Base-by-base conservation (phyloP, 37 sponge, comb jelly and placozoan genomes). In the Chondrilla cf. caribensis region DNA sequence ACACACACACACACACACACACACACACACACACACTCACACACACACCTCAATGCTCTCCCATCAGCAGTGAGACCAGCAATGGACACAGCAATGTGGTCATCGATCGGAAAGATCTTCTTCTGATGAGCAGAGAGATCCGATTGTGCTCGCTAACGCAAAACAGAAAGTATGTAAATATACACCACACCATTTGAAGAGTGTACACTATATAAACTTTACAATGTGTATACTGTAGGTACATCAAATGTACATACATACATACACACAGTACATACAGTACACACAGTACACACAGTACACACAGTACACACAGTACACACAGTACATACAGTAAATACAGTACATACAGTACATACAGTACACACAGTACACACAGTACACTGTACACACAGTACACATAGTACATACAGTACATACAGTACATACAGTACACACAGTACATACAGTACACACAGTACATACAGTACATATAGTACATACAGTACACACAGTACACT, bases 81-180 rank as follows among this genome's bases (percentile, higher is more conserved):
- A 36, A 96, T 92, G 41, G 94, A 89, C 36, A 93, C 90, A 17
- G 85, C 96, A 24, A 96, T 87, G 64, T 98, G 96, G 77, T 95
- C 93, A 59, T 98, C 99, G 6, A 98, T 86, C 8, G 88, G 92
- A 73, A 81, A 90, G 29, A 98, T 90, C 87, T 98, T 98, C 87
- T 98, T 95, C 86, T 96, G 99, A 73, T 91, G 85, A 21, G 96
- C 84, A 17, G 96, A 91, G 40, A 98, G 88, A 37, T 98, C 99
- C 3, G 94, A 93, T 15, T 90, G 79, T 17, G 99, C 92, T 28
- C 99, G 82, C 81, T 85, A 79, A 81, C 24, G 24, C 7, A 78
- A n/a, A 54, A 21, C 26, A 79, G n/a, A 54, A 14, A 47, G 11
- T 47, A 47, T 47, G 51, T 47, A 47, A 6, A 47, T 47, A 47